phyloP scores from a whole-genome alignment of 30 jellyfish, hydroid and myxozoan species.

The Hydractinia symbiolongicarpus region DNA sequence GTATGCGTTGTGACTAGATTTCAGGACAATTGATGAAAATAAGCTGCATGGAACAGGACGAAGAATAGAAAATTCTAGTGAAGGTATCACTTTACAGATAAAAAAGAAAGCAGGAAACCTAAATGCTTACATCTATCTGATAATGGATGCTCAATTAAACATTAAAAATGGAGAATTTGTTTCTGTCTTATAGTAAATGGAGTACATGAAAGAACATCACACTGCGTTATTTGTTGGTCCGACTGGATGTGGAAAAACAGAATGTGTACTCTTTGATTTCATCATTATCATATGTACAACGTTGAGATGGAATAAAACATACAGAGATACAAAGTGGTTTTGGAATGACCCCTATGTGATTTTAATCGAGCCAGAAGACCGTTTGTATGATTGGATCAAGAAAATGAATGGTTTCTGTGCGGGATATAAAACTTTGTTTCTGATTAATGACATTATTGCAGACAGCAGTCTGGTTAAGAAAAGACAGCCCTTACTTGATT shows the following conservation, averaged over 20 bases:
- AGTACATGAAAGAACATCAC: not conserved
- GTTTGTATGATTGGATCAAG: constrained; percentile 1
- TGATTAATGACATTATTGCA: not conserved
- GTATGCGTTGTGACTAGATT: not conserved
- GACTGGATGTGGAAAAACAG: constrained; percentile 6
- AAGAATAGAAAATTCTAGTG: not conserved
- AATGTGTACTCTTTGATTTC: not conserved
- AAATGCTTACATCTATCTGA: not conserved
- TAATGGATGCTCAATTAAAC: not conserved
- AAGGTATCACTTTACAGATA: not conserved
- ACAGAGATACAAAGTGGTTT: not conserved
- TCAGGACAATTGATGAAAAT: not conserved
- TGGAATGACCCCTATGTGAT: constrained; percentile 5
- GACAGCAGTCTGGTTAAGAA: no score
- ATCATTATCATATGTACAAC: not conserved
- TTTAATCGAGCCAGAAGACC: not conserved
- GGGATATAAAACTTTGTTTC: not conserved
- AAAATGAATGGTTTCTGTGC: not conserved
- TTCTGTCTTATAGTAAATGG: not conserved
- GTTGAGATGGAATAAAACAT: not conserved
- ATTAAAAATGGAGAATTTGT: not conserved
- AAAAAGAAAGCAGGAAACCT: not conserved
- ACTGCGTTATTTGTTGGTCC: constrained; percentile 14
- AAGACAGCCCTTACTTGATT: no score
- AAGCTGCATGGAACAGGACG: constrained; percentile 4